Base-by-base conservation (phyloP, 2,888 invertebrate genomes). In the Tholera decimalis region DNA sequence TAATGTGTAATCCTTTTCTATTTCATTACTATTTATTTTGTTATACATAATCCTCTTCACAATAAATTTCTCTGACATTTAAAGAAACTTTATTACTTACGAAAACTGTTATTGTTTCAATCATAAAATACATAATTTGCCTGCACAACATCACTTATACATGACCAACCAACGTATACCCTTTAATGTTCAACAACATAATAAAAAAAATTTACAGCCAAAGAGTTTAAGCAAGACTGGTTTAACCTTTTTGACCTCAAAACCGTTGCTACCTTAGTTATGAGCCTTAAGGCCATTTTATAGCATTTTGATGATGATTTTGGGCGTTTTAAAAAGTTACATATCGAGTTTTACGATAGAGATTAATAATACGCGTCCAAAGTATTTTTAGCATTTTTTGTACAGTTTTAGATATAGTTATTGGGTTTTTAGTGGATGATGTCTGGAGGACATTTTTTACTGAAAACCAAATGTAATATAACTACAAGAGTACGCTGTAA, bases 261-360 rank as follows among this genome's bases (percentile, higher is more conserved):
- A 76, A 26, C 59, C 53, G 66, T 72, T 58, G 80, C 72, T 76
- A 61, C 83, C 66, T 83, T 68, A 66, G 54, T 64, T 72, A 73
- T 49, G 62, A 74, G 66, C 43, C 15, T 57, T 50, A 70, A 74
- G 51, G 41, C 56, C 60, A 73, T 72, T 84, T 84, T 80, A 83
- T 78, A 72, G 79, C 67, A 49, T 77, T 84, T 77, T 82, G 75
- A 83, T 83, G 68, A 72, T 70, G 39, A 62, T 80, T 74, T 72
- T 70, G 51, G 66, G 50, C 24, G 46, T 55, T 43, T 63, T 51
- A 35, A 59, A 59, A 74, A 61, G 68, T 67, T 68, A 62, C 77
- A 54, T 79, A 75, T 83, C 75, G 43, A 76, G 77, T 82, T 83
- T 83, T 83, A 83, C 41, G 78, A 73, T 33, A 13, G 15, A 63